Percentiles rank a stretch among this genome's conserved stretches.
Conservation (phyloP, 2,113 vertebrate species). For the Pteronura brasiliensis region DNA sequence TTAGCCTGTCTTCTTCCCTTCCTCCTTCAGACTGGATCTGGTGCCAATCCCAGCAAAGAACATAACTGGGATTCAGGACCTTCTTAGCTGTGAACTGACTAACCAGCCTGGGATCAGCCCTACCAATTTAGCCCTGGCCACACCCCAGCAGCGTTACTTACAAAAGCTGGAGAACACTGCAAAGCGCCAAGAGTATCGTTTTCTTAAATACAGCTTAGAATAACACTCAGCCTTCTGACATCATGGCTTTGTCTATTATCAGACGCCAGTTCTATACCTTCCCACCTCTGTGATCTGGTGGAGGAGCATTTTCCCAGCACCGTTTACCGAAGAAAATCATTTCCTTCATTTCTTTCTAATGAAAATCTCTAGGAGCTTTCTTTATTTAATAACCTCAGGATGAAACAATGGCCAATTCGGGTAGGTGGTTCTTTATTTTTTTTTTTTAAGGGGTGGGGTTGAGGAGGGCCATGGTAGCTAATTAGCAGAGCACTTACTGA, state of each 20-base stretch:
- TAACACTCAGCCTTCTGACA: background rate
- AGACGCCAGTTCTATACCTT: background rate
- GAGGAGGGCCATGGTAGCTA: background rate
- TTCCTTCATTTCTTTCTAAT: background rate
- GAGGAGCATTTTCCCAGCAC: background rate
- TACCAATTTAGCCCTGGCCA: background rate
- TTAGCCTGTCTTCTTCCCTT: background rate
- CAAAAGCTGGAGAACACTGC: background rate
- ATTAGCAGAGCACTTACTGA: background rate
- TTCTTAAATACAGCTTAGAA: background rate
- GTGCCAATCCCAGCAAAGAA: background rate
- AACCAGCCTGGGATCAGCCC: background rate
- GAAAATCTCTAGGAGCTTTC: background rate
- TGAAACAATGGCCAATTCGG: background rate
- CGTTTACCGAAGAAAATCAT: background rate
- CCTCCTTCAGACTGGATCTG: background rate
- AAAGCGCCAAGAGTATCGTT: background rate
- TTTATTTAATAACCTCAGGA: background rate
- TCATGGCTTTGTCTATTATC: background rate
- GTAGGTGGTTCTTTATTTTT: background rate
- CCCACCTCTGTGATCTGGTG: background rate
- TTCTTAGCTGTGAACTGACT: too few species aligned
- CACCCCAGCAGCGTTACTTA: background rate
- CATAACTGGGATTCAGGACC: background rate
- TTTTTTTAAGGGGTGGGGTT: background rate